A percentile compares a stretch with the other conserved stretches of the same genome.
phyloP scores from a whole-genome alignment of 2,113 vertebrate species.

The Heliornis fulica region DNA sequence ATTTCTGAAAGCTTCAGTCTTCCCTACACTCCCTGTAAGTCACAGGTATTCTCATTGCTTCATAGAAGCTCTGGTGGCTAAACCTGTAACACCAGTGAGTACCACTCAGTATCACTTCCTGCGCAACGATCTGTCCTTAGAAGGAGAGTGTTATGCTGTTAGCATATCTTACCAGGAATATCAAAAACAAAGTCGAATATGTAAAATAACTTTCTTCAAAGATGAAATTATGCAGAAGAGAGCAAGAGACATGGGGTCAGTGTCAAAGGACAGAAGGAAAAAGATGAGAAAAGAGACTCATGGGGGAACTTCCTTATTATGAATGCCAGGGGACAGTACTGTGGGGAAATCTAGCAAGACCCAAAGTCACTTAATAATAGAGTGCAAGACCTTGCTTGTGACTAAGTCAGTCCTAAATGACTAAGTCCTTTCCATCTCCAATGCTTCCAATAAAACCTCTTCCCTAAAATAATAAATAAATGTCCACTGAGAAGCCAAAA shows the following conservation, averaged over 20 bases:
- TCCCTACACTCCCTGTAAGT: not conserved
- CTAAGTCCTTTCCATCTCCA: constrained; percentile 18
- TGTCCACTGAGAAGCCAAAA: not conserved
- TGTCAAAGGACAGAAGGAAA: not conserved
- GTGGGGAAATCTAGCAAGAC: not conserved
- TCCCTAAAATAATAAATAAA: not conserved
- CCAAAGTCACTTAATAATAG: not conserved
- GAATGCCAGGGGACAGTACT: not conserved
- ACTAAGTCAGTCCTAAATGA: constrained; percentile 40
- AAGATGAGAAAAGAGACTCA: not conserved
- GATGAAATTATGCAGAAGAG: not conserved
- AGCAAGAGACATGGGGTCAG: not conserved
- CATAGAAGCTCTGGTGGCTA: accelerated
- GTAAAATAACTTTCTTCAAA: not conserved
- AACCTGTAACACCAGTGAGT: not conserved
- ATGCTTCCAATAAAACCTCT: not conserved
- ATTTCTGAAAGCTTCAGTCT: not conserved
- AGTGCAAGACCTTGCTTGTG: not conserved
- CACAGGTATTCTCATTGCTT: not conserved
- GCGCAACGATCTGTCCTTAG: accelerated
- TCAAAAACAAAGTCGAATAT: not conserved
- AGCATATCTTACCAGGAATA: not conserved
- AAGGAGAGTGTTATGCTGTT: not conserved
- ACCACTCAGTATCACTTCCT: not conserved
- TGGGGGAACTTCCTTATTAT: accelerated